Evolutionary conservation across 2,113 vertebrate genomes (phyloP).

Genomic region (Leucosticte australis): DNA sequence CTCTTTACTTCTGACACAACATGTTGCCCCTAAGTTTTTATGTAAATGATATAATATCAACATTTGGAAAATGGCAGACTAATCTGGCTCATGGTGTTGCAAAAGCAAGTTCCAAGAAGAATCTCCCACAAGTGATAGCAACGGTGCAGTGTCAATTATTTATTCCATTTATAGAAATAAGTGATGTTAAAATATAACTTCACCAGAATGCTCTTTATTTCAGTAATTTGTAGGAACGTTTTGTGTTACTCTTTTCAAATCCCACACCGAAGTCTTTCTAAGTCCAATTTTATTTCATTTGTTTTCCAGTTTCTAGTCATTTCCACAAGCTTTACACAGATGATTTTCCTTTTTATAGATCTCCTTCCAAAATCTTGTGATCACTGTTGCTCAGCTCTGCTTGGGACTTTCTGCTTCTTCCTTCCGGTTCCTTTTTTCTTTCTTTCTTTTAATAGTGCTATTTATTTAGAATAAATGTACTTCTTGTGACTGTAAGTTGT

Average conservation of each 20-base stretch:
- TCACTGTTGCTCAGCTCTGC: neutral
- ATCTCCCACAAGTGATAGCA: neutral
- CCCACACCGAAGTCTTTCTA: neutral
- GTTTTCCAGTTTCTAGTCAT: neutral
- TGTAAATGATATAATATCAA: neutral
- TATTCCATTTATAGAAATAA: neutral
- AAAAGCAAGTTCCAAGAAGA: neutral
- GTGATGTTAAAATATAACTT: neutral
- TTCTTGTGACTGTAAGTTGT: conserved; percentile 1
- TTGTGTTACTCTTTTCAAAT: neutral
- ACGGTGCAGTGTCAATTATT: neutral
- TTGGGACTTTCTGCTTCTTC: neutral
- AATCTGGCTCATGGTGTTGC: neutral
- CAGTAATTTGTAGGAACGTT: neutral
- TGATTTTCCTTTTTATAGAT: neutral
- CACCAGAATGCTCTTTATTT: neutral
- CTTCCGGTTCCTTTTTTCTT: conserved; percentile 35
- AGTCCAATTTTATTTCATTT: neutral
- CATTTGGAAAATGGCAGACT: neutral
- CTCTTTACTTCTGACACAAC: neutral
- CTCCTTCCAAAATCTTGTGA: conserved; percentile 33
- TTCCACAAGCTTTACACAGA: neutral
- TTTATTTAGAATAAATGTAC: neutral
- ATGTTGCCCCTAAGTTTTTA: neutral
- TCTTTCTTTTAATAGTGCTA: conserved; percentile 26